These are phyloP conservation scores for Lycaon pictus DNA, from an alignment of 2,113 vertebrate species.

Conservation along the genomic window DNA sequence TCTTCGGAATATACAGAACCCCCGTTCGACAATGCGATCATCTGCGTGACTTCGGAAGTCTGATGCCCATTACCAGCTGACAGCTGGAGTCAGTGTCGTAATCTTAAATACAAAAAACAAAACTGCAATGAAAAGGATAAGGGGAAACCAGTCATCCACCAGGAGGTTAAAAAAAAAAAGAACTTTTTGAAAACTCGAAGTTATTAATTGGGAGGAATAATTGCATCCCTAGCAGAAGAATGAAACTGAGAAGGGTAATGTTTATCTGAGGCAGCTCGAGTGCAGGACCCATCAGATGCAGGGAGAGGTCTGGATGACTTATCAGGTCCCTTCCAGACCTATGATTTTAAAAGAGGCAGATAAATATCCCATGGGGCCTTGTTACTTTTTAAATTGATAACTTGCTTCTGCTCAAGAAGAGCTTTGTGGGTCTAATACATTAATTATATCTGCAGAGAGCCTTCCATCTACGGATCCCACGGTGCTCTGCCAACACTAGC, in stretches of 20 bases:
- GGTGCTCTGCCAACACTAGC: neutral
- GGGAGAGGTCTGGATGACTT: conserved; percentile 40
- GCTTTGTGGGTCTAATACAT: conserved; percentile 62
- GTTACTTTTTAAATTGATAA: conserved; percentile 75
- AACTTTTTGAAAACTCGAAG: neutral
- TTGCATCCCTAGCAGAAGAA: neutral
- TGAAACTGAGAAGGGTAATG: neutral
- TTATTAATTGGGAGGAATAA: neutral
- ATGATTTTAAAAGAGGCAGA: conserved; percentile 64
- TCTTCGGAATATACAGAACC: neutral
- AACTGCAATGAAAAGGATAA: neutral
- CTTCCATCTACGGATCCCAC: conserved; percentile 47
- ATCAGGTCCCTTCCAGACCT: conserved; percentile 34
- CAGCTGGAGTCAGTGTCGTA: neutral
- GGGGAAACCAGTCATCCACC: neutral
- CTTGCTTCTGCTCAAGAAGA: conserved; percentile 67
- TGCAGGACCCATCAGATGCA: neutral
- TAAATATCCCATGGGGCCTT: conserved; percentile 58
- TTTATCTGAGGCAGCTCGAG: neutral
- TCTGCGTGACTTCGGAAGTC: neutral
- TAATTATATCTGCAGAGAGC: conserved; percentile 44
- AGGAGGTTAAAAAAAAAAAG: neutral
- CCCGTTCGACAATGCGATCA: fast-evolving
- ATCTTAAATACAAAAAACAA: conserved; percentile 12
- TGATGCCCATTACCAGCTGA: neutral